Percentiles rank a stretch among this genome's conserved stretches.
Conservation (phyloP, 2,888 invertebrate genomes). For the Drosophila lacicola region DNA sequence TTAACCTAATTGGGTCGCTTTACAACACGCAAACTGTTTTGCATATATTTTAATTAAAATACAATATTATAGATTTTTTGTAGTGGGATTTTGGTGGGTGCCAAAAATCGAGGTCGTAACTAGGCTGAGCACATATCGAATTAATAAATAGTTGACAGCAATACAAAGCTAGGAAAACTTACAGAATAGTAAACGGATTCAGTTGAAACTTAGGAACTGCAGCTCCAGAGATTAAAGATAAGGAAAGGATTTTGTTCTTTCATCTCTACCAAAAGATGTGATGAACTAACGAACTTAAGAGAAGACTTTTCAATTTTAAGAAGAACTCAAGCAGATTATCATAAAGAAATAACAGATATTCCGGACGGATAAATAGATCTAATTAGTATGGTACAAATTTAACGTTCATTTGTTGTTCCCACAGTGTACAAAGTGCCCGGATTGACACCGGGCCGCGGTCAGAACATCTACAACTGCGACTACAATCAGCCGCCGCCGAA, state of each 20-base stretch:
- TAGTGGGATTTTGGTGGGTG: too few relatives aligned
- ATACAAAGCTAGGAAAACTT: not conserved
- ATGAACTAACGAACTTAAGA: too few relatives aligned
- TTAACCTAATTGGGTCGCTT: constrained; percentile 18
- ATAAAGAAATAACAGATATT: too few relatives aligned
- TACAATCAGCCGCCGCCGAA: constrained; percentile 89
- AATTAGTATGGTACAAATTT: too few relatives aligned
- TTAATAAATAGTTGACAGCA: not conserved
- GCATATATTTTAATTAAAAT: constrained; percentile 48
- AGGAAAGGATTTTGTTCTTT: too few relatives aligned
- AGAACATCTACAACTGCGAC: constrained; percentile 91
- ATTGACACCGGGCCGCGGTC: constrained; percentile 89
- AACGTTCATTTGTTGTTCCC: constrained; percentile 30
- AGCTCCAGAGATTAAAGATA: too few relatives aligned
- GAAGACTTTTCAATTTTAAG: too few relatives aligned
- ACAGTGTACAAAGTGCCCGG: constrained; percentile 91
- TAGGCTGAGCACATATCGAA: constrained; percentile 34
- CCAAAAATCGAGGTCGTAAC: constrained; percentile 31
- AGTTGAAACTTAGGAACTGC: constrained; percentile 3
- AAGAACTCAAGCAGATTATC: too few relatives aligned
- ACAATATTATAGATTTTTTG: constrained; percentile 45
- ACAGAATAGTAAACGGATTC: constrained; percentile 8
- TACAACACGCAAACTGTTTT: constrained; percentile 42
- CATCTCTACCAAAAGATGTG: too few relatives aligned
- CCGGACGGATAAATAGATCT: too few relatives aligned